phyloP scores from a whole-genome alignment of 1,140 invertebrate species.

The Cydia strobilella region DNA sequence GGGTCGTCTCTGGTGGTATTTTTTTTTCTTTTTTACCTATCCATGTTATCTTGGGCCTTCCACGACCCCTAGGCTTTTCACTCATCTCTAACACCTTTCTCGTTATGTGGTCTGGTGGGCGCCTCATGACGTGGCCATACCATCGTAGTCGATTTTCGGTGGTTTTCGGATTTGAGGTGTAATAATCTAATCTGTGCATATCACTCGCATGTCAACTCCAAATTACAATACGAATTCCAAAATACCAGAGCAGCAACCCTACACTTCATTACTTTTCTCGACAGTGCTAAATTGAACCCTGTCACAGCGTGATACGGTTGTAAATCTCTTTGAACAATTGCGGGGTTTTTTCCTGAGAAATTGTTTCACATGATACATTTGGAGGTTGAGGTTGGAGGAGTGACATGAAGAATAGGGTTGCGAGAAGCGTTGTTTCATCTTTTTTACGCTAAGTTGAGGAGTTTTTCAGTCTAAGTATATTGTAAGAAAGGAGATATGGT shows the following conservation, averaged over 20 bases:
- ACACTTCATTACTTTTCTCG: background rate
- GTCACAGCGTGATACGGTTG: background rate
- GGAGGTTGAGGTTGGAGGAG: no score
- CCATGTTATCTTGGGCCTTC: no score
- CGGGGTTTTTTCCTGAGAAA: background rate
- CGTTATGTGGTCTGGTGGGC: no score
- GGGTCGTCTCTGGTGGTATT: no score
- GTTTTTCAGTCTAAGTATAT: background rate
- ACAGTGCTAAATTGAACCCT: background rate
- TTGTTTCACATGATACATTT: conserved; percentile 17
- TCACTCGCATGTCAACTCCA: background rate
- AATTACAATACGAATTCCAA: background rate
- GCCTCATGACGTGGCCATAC: no score
- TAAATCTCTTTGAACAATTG: background rate
- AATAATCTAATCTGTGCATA: background rate
- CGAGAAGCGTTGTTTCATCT: background rate
- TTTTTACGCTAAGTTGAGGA: background rate
- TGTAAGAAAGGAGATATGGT: background rate
- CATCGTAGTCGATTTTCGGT: no score
- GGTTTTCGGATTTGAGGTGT: background rate
- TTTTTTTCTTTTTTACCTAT: no score
- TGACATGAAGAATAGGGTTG: conserved; percentile 9
- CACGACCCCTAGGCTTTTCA: no score
- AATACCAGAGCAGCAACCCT: background rate
- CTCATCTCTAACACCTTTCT: no score